These are phyloP conservation scores for Nylanderia fulva DNA, from an alignment of 1,140 invertebrate genomes.

Conservation along the genomic window DNA sequence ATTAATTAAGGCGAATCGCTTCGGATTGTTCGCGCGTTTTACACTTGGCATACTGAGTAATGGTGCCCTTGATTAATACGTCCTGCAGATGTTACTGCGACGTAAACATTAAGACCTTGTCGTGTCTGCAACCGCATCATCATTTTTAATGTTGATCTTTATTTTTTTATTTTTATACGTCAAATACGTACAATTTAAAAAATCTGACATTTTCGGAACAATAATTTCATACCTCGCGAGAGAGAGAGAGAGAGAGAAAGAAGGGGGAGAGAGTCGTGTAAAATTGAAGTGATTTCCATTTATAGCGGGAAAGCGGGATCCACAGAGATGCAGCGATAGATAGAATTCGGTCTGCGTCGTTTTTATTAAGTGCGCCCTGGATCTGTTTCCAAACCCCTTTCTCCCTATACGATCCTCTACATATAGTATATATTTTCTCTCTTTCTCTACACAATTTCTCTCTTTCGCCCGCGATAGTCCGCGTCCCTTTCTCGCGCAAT, in stretches of 20 bases:
- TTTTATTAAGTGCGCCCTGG: constrained; percentile 45
- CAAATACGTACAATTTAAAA: neutral
- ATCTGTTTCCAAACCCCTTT: constrained; percentile 28
- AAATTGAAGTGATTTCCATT: constrained; percentile 46
- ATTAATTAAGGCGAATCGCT: constrained; percentile 68
- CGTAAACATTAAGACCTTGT: constrained; percentile 60
- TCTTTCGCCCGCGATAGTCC: constrained; percentile 51
- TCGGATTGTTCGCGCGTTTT: constrained; percentile 64
- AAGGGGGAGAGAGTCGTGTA: neutral
- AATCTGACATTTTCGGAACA: neutral
- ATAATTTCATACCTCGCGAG: constrained; percentile 10
- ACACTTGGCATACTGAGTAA: constrained; percentile 66
- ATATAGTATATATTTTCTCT: neutral
- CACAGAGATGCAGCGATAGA: constrained; percentile 25
- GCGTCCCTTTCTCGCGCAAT: constrained; percentile 19
- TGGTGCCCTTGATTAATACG: constrained; percentile 62
- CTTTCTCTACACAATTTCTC: constrained; percentile 15
- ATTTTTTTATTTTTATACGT: neutral
- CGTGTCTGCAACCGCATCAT: constrained; percentile 43
- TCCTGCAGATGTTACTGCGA: constrained; percentile 62
- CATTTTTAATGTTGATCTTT: constrained; percentile 9
- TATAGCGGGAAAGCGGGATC: constrained; percentile 30
- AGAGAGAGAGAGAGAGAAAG: neutral
- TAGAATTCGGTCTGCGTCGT: constrained; percentile 35
- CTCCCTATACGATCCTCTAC: neutral